Percentiles rank a stretch among this genome's conserved stretches.
Evolutionary conservation across 2,113 vertebrate genomes (phyloP).

Genomic region (Petromus typicus): DNA sequence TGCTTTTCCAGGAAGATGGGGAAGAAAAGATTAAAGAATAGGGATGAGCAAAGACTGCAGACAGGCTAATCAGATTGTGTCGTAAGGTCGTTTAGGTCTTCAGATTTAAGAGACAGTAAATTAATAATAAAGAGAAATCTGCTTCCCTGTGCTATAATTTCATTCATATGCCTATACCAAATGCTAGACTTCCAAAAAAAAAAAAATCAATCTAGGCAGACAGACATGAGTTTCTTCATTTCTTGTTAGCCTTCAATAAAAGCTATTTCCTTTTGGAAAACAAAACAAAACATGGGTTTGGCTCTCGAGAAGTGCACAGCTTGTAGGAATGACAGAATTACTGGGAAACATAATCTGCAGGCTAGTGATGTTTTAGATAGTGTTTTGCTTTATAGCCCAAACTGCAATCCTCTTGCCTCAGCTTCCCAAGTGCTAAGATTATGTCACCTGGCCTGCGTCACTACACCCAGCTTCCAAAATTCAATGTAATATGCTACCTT

Average conservation of each 20-base stretch:
- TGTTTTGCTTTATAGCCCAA: not conserved
- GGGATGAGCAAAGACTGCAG: not conserved
- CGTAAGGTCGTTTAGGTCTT: slow-evolving; percentile 36
- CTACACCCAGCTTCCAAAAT: not conserved
- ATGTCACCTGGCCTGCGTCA: not conserved
- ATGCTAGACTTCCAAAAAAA: slow-evolving; percentile 35
- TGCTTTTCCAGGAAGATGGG: slow-evolving; percentile 25
- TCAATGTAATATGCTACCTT: not conserved
- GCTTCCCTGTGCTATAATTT: not conserved
- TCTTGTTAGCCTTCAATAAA: not conserved
- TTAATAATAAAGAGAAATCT: slow-evolving; percentile 48
- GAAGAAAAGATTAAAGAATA: not conserved
- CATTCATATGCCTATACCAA: not conserved
- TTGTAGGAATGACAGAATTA: slow-evolving; percentile 3
- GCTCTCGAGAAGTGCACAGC: not conserved
- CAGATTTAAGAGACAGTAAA: slow-evolving; percentile 2
- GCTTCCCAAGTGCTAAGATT: not conserved
- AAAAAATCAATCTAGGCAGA: not conserved
- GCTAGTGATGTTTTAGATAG: not conserved
- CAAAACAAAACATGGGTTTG: not conserved
- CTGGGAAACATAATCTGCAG: not conserved
- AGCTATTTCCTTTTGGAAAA: not conserved
- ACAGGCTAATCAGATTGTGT: not conserved
- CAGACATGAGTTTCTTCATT: not conserved
- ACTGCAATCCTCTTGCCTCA: not conserved